Percentiles rank a stretch among this genome's conserved stretches.
phyloP scores from a whole-genome alignment of 30 jellyfish, hydroid and myxozoan species.

The Aurelia coerulea region DNA sequence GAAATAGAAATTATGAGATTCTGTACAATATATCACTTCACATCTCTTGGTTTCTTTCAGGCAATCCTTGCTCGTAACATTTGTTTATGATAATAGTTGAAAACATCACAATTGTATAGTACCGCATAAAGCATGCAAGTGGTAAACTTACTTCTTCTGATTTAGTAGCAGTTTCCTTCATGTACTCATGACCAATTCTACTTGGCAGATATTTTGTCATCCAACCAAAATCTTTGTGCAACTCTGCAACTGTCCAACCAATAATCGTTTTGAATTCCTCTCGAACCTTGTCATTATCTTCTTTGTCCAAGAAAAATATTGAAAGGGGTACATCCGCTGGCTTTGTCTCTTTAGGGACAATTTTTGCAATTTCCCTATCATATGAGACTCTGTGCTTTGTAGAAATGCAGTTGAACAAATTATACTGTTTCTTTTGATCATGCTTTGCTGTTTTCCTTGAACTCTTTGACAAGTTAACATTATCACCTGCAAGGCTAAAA shows the following conservation, averaged over 20 bases:
- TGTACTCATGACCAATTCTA: constrained; percentile 44
- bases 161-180: constrained; percentile 40
- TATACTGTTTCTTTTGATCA: constrained; percentile 37
- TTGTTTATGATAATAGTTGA: no score
- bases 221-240: constrained; percentile 35
- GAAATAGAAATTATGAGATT: no score
- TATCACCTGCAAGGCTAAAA: constrained; percentile 48
- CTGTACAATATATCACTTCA: no score
- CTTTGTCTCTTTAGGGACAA: not conserved
- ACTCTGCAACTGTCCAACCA: constrained; percentile 49
- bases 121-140: no score
- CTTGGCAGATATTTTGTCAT: constrained; percentile 42
- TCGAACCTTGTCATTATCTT: constrained; percentile 44
- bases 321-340: no score
- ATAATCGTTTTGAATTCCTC: constrained; percentile 27
- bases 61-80: no score
- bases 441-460: constrained; percentile 42
- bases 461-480: constrained; percentile 38
- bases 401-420: constrained; percentile 44
- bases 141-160: constrained; percentile 17
- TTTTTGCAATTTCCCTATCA: constrained; percentile 21
- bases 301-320: constrained; percentile 1
- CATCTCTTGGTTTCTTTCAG: no score
- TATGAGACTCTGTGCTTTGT: constrained; percentile 43
- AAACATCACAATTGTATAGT: no score